phyloP scores from a whole-genome alignment of 1,140 invertebrate genomes.

The Brachionus calyciflorus region DNA sequence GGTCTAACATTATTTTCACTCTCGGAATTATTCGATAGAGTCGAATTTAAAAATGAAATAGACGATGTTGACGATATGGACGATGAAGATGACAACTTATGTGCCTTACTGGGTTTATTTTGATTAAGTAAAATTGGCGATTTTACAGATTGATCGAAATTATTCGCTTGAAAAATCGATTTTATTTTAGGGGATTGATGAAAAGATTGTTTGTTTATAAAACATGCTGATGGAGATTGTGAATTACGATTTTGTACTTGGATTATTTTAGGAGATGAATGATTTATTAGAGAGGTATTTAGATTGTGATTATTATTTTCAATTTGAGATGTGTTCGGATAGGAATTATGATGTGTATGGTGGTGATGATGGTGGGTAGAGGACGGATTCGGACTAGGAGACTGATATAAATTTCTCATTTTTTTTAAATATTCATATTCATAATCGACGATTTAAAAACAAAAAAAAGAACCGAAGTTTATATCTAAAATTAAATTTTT shows the following conservation, averaged over 20 bases:
- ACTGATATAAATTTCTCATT: slow-evolving; percentile 38
- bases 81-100: neutral
- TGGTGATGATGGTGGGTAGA: neutral
- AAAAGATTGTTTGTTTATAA: neutral
- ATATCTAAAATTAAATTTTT: no score
- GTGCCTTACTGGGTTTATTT: neutral
- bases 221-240: neutral
- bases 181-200: slow-evolving; percentile 13
- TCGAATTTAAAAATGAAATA: neutral
- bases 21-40: neutral
- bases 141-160: neutral
- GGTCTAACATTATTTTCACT: neutral
- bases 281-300: neutral
- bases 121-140: neutral
- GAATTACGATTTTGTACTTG: neutral
- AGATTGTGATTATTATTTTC: neutral
- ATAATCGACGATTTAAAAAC: neutral
- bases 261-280: slow-evolving; percentile 26
- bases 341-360: no score
- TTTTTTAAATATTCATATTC: neutral
- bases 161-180: neutral
- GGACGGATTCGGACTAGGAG: neutral
- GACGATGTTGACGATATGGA: neutral
- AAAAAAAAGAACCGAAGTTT: no score
- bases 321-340: neutral